Base-by-base conservation (phyloP, 2,113 vertebrate species). In the Lagopus leucura region DNA sequence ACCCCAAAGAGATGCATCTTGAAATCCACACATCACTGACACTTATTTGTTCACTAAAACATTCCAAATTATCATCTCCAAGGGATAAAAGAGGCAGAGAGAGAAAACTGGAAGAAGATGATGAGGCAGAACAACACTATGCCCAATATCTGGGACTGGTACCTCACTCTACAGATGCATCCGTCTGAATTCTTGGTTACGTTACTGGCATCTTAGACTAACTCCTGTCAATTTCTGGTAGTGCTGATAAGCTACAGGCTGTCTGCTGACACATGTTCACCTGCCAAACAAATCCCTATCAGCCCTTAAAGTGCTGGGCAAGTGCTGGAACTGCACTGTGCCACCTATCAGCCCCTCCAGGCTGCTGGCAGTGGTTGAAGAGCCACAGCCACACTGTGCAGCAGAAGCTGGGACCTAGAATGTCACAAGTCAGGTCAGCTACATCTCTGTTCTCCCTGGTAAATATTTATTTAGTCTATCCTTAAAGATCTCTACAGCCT, bases 21-120 rank as follows among this genome's bases (percentile, higher is more conserved):
- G 19, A 94, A 96, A 96, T 89, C 90, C 94, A 1, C 92, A 86
- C 86, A 64, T 73, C 88, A 45, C 43, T 73, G 89, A 85, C 93
- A 45, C 63, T 89, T 89, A 75, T 95, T 94, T 96, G 86, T 79
- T 86, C 87, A 82, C 81, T 84, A 80, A 95, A 92, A 27, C 58
- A 85, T 71, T 74, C 19, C 84, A 66, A 95, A 90, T 79, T 73
- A 79, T 86, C 92, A 92, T 90, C 4, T 67, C 75, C 70, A 82
- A 50, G 60, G 63, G 48, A 90, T 91, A 72, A 92, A 90, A 89
- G 66, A 88, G 28, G 13, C 27, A 91, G 58, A 63, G 57, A 52
- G 50, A 42, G 19, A 30, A 80, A 87, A 85, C 10, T 85, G 40
- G 76, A 92, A 82, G 60, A 72, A 83, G 67, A 86, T 87, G 86